Evolutionary conservation across 2,888 invertebrate species (phyloP), one percentile per base, ranked within the genome.

Genomic region (Sabatieria punctata): DNA sequence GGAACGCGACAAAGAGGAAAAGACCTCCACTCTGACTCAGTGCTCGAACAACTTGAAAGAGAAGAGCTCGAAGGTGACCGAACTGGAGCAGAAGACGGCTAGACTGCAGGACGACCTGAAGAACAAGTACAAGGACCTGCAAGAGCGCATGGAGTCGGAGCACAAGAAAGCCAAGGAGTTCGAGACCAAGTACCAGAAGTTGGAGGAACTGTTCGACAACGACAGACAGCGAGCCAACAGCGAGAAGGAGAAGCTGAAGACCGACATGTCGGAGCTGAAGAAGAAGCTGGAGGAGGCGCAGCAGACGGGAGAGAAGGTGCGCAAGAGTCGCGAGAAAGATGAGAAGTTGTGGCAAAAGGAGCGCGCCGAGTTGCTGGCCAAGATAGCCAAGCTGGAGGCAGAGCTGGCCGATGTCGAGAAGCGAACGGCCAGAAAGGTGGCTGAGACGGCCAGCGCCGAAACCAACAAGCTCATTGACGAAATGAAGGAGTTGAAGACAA

Each of bases 141-240:
- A 30, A 22, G 47, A 56, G 50, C 57, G 57, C 6, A 41, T 56
- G 47, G 64, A 61, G 40, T 52, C 54, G n/a, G 61, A 63, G 46
- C 56, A 55, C 33, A 57, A 56, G 41, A 50, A 50, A 2, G 55
- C 58, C 2, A 55, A 57, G 36, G 64, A 63, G 45, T 60, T 56
- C 45, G 60, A 60, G 48, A 61, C 58, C 45, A 60, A 61, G 47
- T 59, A 63, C 49, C 58, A 56, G 30, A 63, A 63, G 45, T 47
- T 65, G 51, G 64, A 64, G 49, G 54, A 52, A 22, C 53, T 64
- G 26, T 64, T 58, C 51, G 60, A 64, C 23, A 24, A 13, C 8
- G 51, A 51, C 1, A 19, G 44, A 27, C n/a, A 45, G 37, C 62
- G 61, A 44, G 55, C 55, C 52, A 55, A 57, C 43, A 48, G 51